Evolutionary conservation across 2,113 vertebrate genomes (phyloP), one percentile per base, ranked within the genome.

Genomic region (Pipra filicauda): DNA sequence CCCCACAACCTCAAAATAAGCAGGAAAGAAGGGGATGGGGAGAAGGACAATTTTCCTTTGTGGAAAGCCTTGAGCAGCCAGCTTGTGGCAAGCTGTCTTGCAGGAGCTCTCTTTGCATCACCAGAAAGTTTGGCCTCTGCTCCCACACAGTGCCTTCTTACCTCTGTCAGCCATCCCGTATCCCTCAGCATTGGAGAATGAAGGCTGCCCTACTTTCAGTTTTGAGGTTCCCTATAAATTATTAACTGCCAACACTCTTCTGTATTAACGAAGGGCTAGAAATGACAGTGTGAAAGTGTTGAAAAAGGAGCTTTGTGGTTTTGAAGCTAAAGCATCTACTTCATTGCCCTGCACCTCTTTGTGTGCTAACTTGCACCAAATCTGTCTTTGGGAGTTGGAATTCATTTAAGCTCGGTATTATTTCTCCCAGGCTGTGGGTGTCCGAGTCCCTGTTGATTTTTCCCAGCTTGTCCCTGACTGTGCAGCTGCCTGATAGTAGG

Each of bases 151-250:
- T 62, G 30, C 92, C 79, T 64, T 30, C 55, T 95, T 96, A 71
- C 85, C 80, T 9, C 35, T 57, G 12, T 37, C 75, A 83, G 82
- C 71, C 33, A 22, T 31, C 75, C 88, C 3, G 0, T 46, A 55
- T 62, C 58, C 46, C 30, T 72, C 66, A 30, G 77, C 0, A 0
- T 71, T 19, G 30, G 51, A 51, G 49, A 74, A 39, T 18, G 58
- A 59, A 76, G 67, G 55, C 91, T 95, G 93, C 30, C 90, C 90
- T 96, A 89, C 90, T 95, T 96, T 49, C 73, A 37, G 21, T 80
- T 83, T 59, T 83, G 83, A 91, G 85, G 75, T 75, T 65, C 57
- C 2, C 7, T 49, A 21, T 94, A 52, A 94, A 95, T 94, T 93
- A 95, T 81, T 89, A 61, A 95, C 39, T 65, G 79, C 23, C 43